Base-by-base conservation (phyloP, 2,113 vertebrate genomes). In the Coreoperca whiteheadi region DNA sequence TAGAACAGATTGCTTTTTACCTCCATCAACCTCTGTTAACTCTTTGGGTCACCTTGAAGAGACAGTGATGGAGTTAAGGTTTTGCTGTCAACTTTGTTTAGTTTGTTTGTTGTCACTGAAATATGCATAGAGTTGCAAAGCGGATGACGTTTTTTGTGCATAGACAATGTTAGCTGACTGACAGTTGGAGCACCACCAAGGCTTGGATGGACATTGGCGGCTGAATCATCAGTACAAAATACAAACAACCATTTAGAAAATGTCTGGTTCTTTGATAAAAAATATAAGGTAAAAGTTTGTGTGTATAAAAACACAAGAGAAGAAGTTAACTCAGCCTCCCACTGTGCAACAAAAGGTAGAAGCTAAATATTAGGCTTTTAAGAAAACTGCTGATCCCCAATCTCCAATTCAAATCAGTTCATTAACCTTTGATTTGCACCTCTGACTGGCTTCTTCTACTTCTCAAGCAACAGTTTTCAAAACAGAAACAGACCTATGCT, bases 31-130 rank as follows among this genome's bases (percentile, higher is more conserved):
- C 34, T 48, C 23, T 32, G 28, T 50, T 4, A 50, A 12, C 67
- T 34, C 66, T 70, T 37, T 70, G 7, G 51, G 37, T 68, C 50
- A 79, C 54, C 61, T 56, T 61, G 53, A 41, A 20, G 3, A 50
- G 41, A 67, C 28, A 60, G 10, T 25, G 8, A 81, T 74, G 46
- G 39, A 34, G 16, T n/a, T 28, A 37, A 70, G 32, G 25, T 25
- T 21, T 18, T 43, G 34, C 48, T 18, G 20, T 32, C 59, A 41
- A 51, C 2, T 25, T 10, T 54, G 1, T 39, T 23, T 39, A 1
- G 39, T 41, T 41, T 41, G 2, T 30, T 28, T 68, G 12, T 15
- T 50, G 16, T 20, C 4, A 37, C 10, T 23, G 20, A 23, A 23
- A 21, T 39, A 39, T 12, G 20, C 21, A 39, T 23, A 39, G 10